These are phyloP conservation scores for Cinclus mexicanus DNA, from an alignment of 2,113 vertebrate genomes.

Conservation along the genomic window DNA sequence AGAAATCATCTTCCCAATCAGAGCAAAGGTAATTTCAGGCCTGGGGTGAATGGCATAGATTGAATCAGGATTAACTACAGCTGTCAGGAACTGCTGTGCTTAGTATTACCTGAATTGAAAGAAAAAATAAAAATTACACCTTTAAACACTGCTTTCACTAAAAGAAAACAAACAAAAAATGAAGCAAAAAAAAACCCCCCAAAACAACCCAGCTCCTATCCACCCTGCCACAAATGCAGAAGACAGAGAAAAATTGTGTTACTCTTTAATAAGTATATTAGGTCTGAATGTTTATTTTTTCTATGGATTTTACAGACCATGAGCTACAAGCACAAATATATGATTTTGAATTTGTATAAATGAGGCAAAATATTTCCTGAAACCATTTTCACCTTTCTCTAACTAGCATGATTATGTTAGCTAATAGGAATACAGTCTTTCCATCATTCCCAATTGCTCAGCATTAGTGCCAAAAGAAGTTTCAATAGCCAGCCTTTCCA, in stretches of 20 bases:
- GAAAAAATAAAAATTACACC: background rate
- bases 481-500: background rate
- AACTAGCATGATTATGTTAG: background rate
- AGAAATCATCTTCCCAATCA: background rate
- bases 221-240: rapidly evolving
- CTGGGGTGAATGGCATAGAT: background rate
- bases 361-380: background rate
- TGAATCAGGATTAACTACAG: background rate
- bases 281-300: background rate
- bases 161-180: background rate
- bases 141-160: background rate
- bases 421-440: background rate
- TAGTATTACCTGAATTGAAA: background rate
- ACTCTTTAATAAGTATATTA: background rate
- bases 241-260: background rate
- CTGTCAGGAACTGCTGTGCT: background rate
- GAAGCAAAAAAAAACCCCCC: background rate
- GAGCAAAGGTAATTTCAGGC: background rate
- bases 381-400: background rate
- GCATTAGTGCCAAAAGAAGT: background rate
- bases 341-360: background rate
- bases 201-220: no score
- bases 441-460: background rate
- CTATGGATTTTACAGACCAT: background rate
- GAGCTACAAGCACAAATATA: background rate